Conservation (phyloP, 2,113 vertebrate genomes). For the Equus quagga region DNA sequence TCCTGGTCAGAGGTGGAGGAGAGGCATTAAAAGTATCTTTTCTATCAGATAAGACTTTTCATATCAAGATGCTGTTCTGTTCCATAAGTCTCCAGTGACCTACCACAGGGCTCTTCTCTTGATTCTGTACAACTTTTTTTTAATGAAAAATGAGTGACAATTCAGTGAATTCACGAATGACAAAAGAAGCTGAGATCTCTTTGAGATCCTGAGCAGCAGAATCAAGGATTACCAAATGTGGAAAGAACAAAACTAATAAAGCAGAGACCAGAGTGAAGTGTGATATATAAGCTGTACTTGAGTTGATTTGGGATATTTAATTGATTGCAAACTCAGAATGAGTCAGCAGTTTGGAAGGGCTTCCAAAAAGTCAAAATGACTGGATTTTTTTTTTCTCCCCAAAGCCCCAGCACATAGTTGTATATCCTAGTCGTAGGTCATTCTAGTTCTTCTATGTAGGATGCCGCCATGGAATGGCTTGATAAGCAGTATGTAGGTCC, state of each 20-base stretch:
- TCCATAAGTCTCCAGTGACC: not conserved
- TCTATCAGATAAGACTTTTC: not conserved
- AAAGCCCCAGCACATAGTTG: too few relatives aligned
- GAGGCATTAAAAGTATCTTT: not conserved
- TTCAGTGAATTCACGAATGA: constrained; percentile 3
- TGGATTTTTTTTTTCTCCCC: not conserved
- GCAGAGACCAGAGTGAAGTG: not conserved
- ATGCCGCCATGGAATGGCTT: too few relatives aligned
- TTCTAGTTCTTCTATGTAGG: too few relatives aligned
- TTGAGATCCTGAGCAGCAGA: not conserved
- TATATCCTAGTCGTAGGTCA: too few relatives aligned
- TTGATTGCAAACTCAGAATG: constrained; percentile 41
- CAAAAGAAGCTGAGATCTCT: not conserved
- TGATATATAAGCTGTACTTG: not conserved
- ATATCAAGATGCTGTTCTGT: not conserved
- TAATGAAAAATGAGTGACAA: not conserved
- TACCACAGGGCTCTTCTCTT: not conserved
- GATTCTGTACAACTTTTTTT: not conserved
- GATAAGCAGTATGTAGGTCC: too few relatives aligned
- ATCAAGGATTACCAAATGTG: not conserved
- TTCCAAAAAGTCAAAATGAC: not conserved
- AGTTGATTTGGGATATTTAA: not conserved
- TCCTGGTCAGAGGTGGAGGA: not conserved
- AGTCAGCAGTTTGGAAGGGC: constrained; percentile 31
- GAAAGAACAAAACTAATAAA: constrained; percentile 25